A percentile compares a stretch with the other conserved stretches of the same genome.
Conservation (phyloP, 2,888 invertebrate genomes). For the Conistra vaccinii region DNA sequence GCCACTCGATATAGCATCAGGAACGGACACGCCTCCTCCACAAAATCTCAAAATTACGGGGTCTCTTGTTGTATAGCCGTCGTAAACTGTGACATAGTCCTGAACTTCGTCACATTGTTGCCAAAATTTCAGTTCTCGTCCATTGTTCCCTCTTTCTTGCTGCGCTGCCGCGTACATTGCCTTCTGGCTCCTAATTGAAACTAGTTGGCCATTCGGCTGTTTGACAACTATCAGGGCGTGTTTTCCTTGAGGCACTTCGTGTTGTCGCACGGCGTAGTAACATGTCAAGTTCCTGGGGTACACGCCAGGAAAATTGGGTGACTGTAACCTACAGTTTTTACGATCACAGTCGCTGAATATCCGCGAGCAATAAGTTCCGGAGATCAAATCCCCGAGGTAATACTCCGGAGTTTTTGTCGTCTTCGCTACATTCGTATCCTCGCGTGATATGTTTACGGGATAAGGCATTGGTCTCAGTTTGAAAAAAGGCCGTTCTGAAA, state of each 20-base stretch:
- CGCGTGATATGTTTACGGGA: constrained; percentile 89
- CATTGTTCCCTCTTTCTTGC: constrained; percentile 91
- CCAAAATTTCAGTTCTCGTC: constrained; percentile 93
- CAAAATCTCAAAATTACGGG: constrained; percentile 97
- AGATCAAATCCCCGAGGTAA: constrained; percentile 96
- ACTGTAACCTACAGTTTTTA: constrained; percentile 96
- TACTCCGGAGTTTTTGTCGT: constrained; percentile 91
- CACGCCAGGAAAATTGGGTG: constrained; percentile 97
- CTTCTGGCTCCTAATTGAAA: constrained; percentile 95
- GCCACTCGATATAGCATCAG: constrained; percentile 96
- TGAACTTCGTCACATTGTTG: constrained; percentile 96
- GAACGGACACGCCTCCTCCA: constrained; percentile 96
- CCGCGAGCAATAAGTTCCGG: constrained; percentile 97
- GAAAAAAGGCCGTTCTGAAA: constrained; percentile 89
- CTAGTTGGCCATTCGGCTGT: constrained; percentile 96
- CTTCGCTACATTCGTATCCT: constrained; percentile 84
- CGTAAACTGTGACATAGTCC: constrained; percentile 97
- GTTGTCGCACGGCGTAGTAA: constrained; percentile 97
- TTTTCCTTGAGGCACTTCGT: constrained; percentile 96
- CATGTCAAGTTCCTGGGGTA: constrained; percentile 98
- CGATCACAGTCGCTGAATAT: constrained; percentile 98
- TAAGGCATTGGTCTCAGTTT: constrained; percentile 86
- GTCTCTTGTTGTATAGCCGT: constrained; percentile 96
- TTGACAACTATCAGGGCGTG: constrained; percentile 96
- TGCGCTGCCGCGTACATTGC: constrained; percentile 91